phyloP scores from a whole-genome alignment of 2,797 vertebrate species.

The Pangasius macronema region DNA sequence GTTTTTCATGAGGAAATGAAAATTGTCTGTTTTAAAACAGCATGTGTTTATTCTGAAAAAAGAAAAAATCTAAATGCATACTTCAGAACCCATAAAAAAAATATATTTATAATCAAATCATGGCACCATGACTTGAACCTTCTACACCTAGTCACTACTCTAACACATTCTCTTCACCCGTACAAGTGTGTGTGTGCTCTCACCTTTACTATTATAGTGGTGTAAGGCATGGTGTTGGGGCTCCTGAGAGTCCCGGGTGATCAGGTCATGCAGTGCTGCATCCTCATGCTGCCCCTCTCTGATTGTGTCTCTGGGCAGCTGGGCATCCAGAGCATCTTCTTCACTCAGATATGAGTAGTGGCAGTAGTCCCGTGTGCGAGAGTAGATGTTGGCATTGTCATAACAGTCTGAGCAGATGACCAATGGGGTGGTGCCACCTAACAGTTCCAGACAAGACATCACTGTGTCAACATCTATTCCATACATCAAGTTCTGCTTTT shows the following conservation, averaged over 20 bases:
- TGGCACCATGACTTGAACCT: neutral
- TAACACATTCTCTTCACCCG: neutral
- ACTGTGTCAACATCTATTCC: neutral
- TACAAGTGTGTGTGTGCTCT: conserved; percentile 52
- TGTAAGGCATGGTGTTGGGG: conserved; percentile 52
- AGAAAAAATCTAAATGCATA: neutral
- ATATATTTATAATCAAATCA: neutral
- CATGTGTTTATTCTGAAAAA: neutral
- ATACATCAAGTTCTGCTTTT: neutral
- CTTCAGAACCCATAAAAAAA: neutral
- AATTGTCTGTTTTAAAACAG: neutral
- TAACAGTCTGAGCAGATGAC: conserved; percentile 98
- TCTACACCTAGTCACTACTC: too few relatives aligned
- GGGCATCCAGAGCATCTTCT: conserved; percentile 81
- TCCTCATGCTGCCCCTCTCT: conserved; percentile 68
- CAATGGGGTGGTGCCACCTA: conserved; percentile 73
- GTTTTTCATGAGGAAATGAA: neutral
- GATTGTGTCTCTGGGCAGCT: conserved; percentile 69
- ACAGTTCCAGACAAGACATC: neutral
- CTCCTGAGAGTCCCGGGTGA: conserved; percentile 73
- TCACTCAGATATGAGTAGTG: conserved; percentile 87
- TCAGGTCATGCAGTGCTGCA: conserved; percentile 72
- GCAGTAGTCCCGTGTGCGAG: conserved; percentile 89
- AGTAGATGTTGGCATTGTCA: conserved; percentile 94
- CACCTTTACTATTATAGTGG: conserved; percentile 75